Percentiles rank a stretch among this genome's conserved stretches.
Evolutionary conservation across 37 sponge, comb jelly and placozoan species (phyloP).

Genomic region (Ianthella basta): DNA sequence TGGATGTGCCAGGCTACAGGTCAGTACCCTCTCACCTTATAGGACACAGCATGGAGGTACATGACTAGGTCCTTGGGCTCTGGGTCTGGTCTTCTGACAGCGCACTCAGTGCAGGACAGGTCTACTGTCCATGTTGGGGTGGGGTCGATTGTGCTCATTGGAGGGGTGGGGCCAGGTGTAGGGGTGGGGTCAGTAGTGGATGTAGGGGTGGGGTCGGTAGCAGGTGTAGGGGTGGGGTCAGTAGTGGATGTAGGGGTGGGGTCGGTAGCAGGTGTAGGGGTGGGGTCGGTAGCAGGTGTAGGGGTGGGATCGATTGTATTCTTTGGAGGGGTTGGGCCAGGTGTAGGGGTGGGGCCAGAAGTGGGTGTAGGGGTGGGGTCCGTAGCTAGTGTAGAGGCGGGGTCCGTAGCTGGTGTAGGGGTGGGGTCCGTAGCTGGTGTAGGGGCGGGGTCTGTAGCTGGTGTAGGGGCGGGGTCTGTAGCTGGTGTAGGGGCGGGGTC

Average conservation of each 20-base stretch:
- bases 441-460: too few species aligned
- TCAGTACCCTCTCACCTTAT: conserved; percentile 55
- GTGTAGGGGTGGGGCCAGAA: too few species aligned
- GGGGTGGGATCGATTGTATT: too few species aligned
- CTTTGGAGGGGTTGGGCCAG: too few species aligned
- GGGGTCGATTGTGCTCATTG: not conserved
- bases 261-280: not conserved
- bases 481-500: too few species aligned
- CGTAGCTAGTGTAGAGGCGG: too few species aligned
- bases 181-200: not conserved
- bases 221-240: not conserved
- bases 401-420: too few species aligned
- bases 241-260: not conserved
- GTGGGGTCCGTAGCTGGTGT: not conserved
- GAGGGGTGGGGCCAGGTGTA: not conserved
- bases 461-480: too few species aligned
- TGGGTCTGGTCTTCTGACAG: conserved; percentile 56
- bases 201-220: not conserved
- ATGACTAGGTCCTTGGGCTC: conserved; percentile 76
- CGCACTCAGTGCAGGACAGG: conserved; percentile 83
- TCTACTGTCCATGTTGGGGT: conserved; percentile 16
- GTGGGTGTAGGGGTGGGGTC: too few species aligned
- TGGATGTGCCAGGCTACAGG: too few species aligned
- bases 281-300: too few species aligned
- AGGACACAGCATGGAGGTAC: conserved; percentile 91